Evolutionary conservation across 2,888 invertebrate species (phyloP).

Genomic region (Troides aeacus): DNA sequence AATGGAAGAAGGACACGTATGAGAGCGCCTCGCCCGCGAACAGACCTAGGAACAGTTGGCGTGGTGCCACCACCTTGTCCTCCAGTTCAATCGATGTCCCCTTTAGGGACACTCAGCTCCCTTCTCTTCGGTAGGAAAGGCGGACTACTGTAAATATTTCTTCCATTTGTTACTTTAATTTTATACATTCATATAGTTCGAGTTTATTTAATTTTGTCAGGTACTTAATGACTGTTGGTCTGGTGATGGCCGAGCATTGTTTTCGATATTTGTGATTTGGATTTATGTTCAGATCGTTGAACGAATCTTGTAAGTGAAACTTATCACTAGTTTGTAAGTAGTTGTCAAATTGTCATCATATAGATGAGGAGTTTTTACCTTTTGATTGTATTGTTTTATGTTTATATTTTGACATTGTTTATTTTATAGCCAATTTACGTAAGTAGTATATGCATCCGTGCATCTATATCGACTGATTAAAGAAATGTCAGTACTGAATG

Average conservation of each 20-base stretch:
- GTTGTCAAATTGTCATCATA: constrained; percentile 36
- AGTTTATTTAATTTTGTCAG: background rate
- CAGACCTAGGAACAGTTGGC: constrained; percentile 69
- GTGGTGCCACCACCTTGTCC: constrained; percentile 46
- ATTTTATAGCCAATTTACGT: constrained; percentile 54
- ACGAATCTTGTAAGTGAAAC: constrained; percentile 42
- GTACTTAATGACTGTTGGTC: constrained; percentile 15
- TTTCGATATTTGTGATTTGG: constrained; percentile 51
- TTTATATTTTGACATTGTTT: constrained; percentile 54
- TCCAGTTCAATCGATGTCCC: constrained; percentile 51
- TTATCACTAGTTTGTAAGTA: constrained; percentile 36
- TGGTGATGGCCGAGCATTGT: constrained; percentile 33
- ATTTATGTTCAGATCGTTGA: constrained; percentile 38
- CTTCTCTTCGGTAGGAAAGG: constrained; percentile 92
- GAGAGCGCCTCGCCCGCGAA: constrained; percentile 66
- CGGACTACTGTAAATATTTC: constrained; percentile 81
- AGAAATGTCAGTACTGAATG: constrained; percentile 25
- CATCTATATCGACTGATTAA: constrained; percentile 61
- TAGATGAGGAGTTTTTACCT: constrained; percentile 40
- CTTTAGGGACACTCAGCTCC: constrained; percentile 88
- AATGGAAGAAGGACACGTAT: constrained; percentile 55
- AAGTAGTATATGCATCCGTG: constrained; percentile 51
- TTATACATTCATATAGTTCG: constrained; percentile 19
- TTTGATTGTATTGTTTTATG: constrained; percentile 41
- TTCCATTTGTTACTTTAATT: background rate